phyloP scores from a whole-genome alignment of 2,888 invertebrate species.

The Aphrophora alni region DNA sequence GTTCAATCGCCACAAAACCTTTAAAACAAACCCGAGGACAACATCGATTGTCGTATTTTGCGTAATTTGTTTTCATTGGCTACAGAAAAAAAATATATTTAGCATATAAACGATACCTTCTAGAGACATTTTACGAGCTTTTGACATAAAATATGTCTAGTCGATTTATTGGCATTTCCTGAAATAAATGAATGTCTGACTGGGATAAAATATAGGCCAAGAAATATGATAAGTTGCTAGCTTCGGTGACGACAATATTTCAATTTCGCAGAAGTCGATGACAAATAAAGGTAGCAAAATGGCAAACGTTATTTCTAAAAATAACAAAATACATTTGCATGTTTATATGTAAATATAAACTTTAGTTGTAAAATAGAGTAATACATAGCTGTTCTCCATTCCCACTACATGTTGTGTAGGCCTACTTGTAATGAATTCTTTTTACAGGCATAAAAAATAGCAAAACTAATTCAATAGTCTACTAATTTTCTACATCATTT shows the following conservation, averaged over 20 bases:
- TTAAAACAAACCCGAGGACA: background rate
- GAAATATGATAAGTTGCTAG: background rate
- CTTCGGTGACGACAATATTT: background rate
- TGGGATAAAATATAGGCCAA: background rate
- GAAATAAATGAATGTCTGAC: too few relatives aligned
- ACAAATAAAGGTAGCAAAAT: background rate
- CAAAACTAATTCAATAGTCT: too few relatives aligned
- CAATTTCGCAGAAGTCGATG: background rate
- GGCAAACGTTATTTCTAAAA: too few relatives aligned
- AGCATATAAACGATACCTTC: background rate
- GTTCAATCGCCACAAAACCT: background rate
- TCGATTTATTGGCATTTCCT: background rate
- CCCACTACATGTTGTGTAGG: too few relatives aligned
- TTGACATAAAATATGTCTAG: background rate
- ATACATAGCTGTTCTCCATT: too few relatives aligned
- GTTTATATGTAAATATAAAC: too few relatives aligned
- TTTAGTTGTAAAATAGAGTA: too few relatives aligned
- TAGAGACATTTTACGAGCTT: background rate
- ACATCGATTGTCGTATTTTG: background rate
- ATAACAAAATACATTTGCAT: too few relatives aligned
- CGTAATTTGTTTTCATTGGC: background rate
- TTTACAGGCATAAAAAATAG: too few relatives aligned
- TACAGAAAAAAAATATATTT: background rate
- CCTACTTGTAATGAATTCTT: too few relatives aligned
- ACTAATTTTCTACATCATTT: too few relatives aligned